Conservation (phyloP, 2,888 invertebrate species). For the Caradrina kadenii region DNA sequence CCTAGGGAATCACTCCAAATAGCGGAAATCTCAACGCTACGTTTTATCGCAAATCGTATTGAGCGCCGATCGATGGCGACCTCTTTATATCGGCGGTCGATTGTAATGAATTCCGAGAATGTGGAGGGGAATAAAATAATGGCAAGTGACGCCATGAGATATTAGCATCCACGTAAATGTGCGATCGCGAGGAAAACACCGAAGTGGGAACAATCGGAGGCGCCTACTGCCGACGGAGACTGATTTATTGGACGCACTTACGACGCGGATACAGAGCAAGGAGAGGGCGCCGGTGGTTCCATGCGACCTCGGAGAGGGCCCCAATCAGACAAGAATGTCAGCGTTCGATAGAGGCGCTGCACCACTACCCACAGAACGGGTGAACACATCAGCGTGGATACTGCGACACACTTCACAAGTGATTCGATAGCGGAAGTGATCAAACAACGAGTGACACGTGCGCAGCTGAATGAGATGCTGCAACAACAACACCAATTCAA, state of each 20-base stretch:
- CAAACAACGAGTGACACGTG: too few species aligned
- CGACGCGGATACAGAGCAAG: background rate
- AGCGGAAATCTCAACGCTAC: conserved; percentile 40
- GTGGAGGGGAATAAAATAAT: conserved; percentile 33
- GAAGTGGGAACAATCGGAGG: conserved; percentile 31
- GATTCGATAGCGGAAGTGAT: too few species aligned
- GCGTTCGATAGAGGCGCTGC: too few species aligned
- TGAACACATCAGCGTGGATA: too few species aligned
- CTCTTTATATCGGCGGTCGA: conserved; percentile 52
- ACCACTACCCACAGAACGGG: too few species aligned
- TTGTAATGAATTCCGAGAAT: conserved; percentile 31
- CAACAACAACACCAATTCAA: background rate
- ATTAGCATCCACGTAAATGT: conserved; percentile 35
- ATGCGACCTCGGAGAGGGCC: too few species aligned
- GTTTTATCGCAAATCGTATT: conserved; percentile 47
- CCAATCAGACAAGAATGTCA: too few species aligned
- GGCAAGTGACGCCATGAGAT: conserved; percentile 26
- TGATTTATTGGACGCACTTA: conserved; percentile 59
- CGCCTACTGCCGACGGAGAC: conserved; percentile 27
- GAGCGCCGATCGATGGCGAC: conserved; percentile 43
- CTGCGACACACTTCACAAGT: too few species aligned
- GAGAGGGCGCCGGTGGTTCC: background rate
- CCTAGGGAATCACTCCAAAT: conserved; percentile 33
- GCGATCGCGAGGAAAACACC: conserved; percentile 13
- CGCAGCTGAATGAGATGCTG: too few species aligned